Base-by-base conservation (phyloP, 2,888 invertebrate species). In the Calliphora vomitoria region DNA sequence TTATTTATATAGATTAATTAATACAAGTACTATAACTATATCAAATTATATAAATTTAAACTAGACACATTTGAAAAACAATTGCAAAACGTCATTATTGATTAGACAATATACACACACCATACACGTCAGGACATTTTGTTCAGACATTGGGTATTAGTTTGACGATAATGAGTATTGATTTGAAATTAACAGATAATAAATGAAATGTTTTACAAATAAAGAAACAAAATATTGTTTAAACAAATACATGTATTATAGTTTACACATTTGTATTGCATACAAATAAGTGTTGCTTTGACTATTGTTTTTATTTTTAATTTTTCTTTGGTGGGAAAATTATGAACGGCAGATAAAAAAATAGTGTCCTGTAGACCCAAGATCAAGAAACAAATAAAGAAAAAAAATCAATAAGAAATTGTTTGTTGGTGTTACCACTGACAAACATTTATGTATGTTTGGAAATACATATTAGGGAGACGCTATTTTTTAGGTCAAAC, bases 201-300 rank as follows among this genome's bases (percentile, higher is more conserved):
- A 69, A 50, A 20, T 60, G 44, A 62, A 38, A 80, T 71, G 69
- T 60, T 80, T 60, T 62, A 71, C 71, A 80, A 58, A 71, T 60
- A 80, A 62, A 58, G 53, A 50, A 20, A 44, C 25, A 44, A 44
- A 66, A 50, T 55, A 55, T 78, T 66, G 25, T 31, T 75, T 62
- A 50, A 76, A 41, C 68, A 78, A 78, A 78, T 41, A 68, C 1
- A 25, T 11, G 11, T 5, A 35, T n/a, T 55, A 18, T 18, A 20
- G 3, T 47, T 11, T 35, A 62, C n/a, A 38, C 15, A 64, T 18
- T 41, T 11, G 8, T 55, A n/a, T n/a, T n/a, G n/a, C n/a, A n/a
- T n/a, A 20, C 15, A 8, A 8, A 20, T 8, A n/a, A 55, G 5
- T 13, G 13, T 50, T 50, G n/a, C 8, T n/a, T 15, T 4, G 15